These are phyloP conservation scores for Xestobium rufovillosum DNA, from an alignment of 2,888 invertebrate species.

Conservation along the genomic window DNA sequence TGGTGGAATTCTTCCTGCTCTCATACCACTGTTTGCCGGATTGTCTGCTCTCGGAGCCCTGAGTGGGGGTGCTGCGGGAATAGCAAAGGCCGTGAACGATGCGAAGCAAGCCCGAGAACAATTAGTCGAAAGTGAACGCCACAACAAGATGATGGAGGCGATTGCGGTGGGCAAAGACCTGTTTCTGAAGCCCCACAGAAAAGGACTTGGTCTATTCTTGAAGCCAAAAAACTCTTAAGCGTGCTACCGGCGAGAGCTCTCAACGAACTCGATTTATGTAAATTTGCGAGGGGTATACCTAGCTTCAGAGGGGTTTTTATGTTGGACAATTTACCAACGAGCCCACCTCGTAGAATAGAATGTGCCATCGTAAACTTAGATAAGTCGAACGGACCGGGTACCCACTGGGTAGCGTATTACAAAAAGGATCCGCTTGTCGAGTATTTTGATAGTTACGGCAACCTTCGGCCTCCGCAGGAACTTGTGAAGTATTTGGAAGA, in stretches of 20 bases:
- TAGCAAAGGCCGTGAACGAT: constrained; percentile 34
- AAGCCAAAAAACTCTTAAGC: constrained; percentile 23
- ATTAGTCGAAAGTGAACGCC: constrained; percentile 30
- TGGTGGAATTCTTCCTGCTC: constrained; percentile 31
- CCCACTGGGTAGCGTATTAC: constrained; percentile 36
- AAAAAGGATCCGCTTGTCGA: constrained; percentile 28
- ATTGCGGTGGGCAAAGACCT: constrained; percentile 30
- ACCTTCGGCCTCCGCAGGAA: constrained; percentile 30
- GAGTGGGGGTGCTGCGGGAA: constrained; percentile 34
- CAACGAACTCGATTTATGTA: constrained; percentile 23
- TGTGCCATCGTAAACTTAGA: constrained; percentile 32
- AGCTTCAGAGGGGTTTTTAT: constrained; percentile 30
- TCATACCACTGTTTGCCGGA: constrained; percentile 35
- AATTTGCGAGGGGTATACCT: constrained; percentile 18
- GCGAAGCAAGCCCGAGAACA: constrained; percentile 30
- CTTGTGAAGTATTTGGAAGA: constrained; percentile 15
- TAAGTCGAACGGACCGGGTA: constrained; percentile 24
- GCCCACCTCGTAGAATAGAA: constrained; percentile 23
- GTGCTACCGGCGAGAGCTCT: constrained; percentile 23
- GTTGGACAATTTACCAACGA: constrained; percentile 23
- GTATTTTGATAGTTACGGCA: constrained; percentile 38
- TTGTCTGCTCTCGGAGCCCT: constrained; percentile 33
- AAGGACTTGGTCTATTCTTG: constrained; percentile 23
- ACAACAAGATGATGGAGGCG: constrained; percentile 37
- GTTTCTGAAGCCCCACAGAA: constrained; percentile 25